Evolutionary conservation across 2,113 vertebrate species (phyloP).

Genomic region (Alces alces): DNA sequence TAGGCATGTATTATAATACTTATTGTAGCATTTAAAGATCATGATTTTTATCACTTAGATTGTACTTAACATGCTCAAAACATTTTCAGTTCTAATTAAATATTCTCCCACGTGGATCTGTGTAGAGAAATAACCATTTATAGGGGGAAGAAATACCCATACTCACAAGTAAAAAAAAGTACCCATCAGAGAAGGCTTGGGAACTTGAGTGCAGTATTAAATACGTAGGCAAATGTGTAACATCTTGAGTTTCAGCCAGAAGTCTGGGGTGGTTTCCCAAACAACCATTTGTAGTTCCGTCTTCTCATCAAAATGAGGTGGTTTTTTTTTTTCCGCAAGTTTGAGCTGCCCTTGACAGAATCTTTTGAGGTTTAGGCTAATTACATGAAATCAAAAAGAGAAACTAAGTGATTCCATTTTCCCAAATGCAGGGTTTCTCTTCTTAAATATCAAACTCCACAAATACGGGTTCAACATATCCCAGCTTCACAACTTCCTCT

Average conservation of each 20-base stretch:
- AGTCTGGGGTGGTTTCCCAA: constrained; percentile 48
- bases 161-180: constrained; percentile 62
- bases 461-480: neutral
- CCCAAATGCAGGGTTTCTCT: constrained; percentile 31
- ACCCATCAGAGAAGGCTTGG: constrained; percentile 56
- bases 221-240: constrained; percentile 60
- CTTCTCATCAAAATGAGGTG: constrained; percentile 55
- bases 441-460: constrained; percentile 23
- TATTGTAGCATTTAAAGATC: constrained; percentile 71
- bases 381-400: constrained; percentile 16
- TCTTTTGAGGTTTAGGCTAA: constrained; percentile 53
- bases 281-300: constrained; percentile 62
- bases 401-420: constrained; percentile 43
- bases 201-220: constrained; percentile 60
- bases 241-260: constrained; percentile 61
- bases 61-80: constrained; percentile 69
- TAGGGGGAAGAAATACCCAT: constrained; percentile 52
- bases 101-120: constrained; percentile 64
- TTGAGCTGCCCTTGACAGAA: constrained; percentile 41
- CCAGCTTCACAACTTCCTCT: neutral
- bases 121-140: constrained; percentile 63
- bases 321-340: neutral
- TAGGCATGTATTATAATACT: constrained; percentile 65
- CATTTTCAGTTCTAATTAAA: constrained; percentile 74
- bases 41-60: constrained; percentile 65